Percentiles rank a stretch among this genome's conserved stretches.
phyloP scores from a whole-genome alignment of 2,113 vertebrate species.

The Sorex fumeus region DNA sequence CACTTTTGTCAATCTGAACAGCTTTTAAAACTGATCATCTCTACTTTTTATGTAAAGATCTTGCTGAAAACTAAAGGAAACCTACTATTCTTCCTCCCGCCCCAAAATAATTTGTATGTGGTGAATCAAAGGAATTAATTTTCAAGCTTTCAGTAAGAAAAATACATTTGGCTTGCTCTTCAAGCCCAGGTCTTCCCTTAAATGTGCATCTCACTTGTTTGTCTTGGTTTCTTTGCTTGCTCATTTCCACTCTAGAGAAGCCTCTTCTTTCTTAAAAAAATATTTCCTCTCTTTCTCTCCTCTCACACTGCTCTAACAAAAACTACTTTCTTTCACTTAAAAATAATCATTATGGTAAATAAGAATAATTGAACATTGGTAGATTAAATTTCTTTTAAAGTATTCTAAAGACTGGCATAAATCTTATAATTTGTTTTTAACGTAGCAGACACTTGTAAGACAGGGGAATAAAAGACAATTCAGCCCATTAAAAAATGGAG shows the following conservation, averaged over 20 bases:
- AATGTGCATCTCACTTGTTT: no score
- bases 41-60: neutral
- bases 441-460: conserved; percentile 17
- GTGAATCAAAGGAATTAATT: neutral
- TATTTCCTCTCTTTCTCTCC: no score
- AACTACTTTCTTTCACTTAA: no score
- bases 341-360: conserved; percentile 14
- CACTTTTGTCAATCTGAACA: neutral
- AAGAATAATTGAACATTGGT: neutral
- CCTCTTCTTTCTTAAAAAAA: no score
- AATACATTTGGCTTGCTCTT: neutral
- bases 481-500: no score
- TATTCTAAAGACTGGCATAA: neutral
- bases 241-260: no score
- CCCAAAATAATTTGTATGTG: neutral
- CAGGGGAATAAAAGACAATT: no score
- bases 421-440: conserved; percentile 53
- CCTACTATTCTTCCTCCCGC: neutral
- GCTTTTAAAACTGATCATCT: neutral
- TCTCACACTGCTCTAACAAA: no score
- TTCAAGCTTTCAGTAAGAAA: conserved; percentile 10
- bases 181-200: no score
- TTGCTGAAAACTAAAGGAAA: neutral
- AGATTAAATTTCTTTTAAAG: neutral
- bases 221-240: no score